A percentile compares a stretch with the other conserved stretches of the same genome.
Evolutionary conservation across 2,113 vertebrate genomes (phyloP).

Genomic region (Engraulis encrasicolus): DNA sequence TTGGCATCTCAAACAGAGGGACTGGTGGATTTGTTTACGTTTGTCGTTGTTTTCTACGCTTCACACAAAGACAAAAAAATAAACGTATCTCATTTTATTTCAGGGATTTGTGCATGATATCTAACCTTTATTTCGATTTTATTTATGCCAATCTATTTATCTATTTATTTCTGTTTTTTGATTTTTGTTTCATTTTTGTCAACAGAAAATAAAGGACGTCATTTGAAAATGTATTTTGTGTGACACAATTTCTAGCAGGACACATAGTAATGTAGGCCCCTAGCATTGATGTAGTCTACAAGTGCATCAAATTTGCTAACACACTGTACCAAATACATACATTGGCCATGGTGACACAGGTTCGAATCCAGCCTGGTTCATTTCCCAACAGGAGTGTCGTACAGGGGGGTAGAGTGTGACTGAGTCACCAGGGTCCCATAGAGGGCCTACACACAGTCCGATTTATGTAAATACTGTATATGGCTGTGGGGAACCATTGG

Average conservation of each 20-base stretch:
- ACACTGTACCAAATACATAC: too few species aligned
- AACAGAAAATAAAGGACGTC: slow-evolving; percentile 63
- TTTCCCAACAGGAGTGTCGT: too few species aligned
- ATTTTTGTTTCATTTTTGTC: slow-evolving; percentile 48
- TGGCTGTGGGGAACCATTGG: too few species aligned
- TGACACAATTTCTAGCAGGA: neutral
- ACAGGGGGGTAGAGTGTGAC: too few species aligned
- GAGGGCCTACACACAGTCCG: too few species aligned
- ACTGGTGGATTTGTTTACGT: slow-evolving; percentile 53
- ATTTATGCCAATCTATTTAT: slow-evolving; percentile 58
- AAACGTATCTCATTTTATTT: slow-evolving; percentile 61
- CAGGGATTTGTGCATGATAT: slow-evolving; percentile 67
- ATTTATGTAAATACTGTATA: too few species aligned
- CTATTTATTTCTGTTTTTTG: slow-evolving; percentile 44
- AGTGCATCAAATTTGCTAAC: too few species aligned
- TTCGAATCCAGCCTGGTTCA: too few species aligned
- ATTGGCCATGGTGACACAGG: too few species aligned
- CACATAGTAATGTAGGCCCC: too few species aligned
- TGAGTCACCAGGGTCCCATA: too few species aligned
- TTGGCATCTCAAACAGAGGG: slow-evolving; percentile 42
- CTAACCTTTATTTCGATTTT: slow-evolving; percentile 49
- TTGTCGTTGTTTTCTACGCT: slow-evolving; percentile 58
- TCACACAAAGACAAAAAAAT: slow-evolving; percentile 46
- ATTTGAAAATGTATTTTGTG: neutral
- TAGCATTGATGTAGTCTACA: too few species aligned